Base-by-base conservation (phyloP, 2,113 vertebrate species). In the Sorex fumeus region DNA sequence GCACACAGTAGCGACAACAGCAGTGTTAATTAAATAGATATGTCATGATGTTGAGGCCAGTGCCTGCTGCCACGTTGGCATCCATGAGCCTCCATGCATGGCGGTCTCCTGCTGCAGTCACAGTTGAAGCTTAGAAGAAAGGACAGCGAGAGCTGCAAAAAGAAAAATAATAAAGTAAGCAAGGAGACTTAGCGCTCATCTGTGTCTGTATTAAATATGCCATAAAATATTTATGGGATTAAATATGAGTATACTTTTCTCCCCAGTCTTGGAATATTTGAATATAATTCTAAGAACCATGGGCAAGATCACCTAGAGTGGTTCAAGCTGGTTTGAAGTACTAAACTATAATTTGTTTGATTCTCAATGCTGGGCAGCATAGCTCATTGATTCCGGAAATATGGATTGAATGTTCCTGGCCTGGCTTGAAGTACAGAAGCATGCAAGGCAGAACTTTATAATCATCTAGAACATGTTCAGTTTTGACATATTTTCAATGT, bases 21-120 rank as follows among this genome's bases (percentile, higher is more conserved):
- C 97, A 97, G 97, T 93, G 95, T 97, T 98, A 98, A 98, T 98
- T 97, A 98, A 98, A 97, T 96, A 98, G 97, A 97, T 98, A 97
- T 96, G 97, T 98, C 98, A 98, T 96, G 89, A 96, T 64, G 2
- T 95, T 79, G 94, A 96, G 97, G 95, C 95, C 90, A 34, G 90
- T 88, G 96, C 95, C 95, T 97, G 96, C 96, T 96, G 97, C 96
- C 93, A 74, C 62, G 2, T 53, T 96, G 93, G 95, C 97, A 97
- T 96, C 94, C 96, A 91, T 69, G 84, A 94, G 88, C 94, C 96
- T 91, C 88, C 90, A 82, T 47, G 93, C 90, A 80, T 1, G 89
- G 93, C 95, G 67, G 57, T 2, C 2, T 75, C 88, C 90, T 3
- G 75, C 93, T 50, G 45, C 78, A 25, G n/a, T 23, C 40, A 30